Base-by-base conservation (phyloP, 2,113 vertebrate species). In the Periophthalmus modestus region DNA sequence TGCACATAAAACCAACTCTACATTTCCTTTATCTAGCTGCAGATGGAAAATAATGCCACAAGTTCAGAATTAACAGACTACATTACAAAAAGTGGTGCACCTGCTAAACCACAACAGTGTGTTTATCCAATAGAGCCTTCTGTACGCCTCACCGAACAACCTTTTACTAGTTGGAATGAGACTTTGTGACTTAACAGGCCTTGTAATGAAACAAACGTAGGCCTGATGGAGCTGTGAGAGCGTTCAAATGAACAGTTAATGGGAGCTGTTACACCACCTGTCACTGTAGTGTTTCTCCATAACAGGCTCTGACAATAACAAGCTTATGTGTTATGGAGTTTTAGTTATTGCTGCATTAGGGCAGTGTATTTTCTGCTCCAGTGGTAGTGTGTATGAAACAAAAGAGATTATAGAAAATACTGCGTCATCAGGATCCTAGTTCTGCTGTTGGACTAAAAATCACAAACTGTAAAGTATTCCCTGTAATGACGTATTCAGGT, bases 101-200 rank as follows among this genome's bases (percentile, higher is more conserved):
- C 59, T 62, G 59, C 28, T 62, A 62, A 18, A 62, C 59, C 59
- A 62, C 59, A 34, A 33, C 59, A 65, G 18, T 65, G 61, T 63
- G 62, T 39, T 65, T 65, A 39, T 65, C 34, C 34, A 65, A 36
- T 43, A n/a, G 18, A 63, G 34, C 2, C 33, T 39, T 36, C 33
- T 18, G n/a, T 39, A 65, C 19, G 62, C 62, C 36, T 65, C 62
- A 65, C 19, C 43, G 19, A 65, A 2, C n/a, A n/a, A 39, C 34
- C 34, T 39, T 3, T 65, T 65, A 18, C 61, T 5, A 65, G 34
- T 65, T 39, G 34, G 61, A 65, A 65, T 65, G 18, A 65, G 34
- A 65, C 15, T 18, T 18, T 19, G 16, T 63, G 15, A 63, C 16
- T 65, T 65, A 65, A 65, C 33, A 65, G 62, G 34, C 10, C 62